Conservation (phyloP, 2,888 invertebrate genomes). For the Xanthorhoe designata region DNA sequence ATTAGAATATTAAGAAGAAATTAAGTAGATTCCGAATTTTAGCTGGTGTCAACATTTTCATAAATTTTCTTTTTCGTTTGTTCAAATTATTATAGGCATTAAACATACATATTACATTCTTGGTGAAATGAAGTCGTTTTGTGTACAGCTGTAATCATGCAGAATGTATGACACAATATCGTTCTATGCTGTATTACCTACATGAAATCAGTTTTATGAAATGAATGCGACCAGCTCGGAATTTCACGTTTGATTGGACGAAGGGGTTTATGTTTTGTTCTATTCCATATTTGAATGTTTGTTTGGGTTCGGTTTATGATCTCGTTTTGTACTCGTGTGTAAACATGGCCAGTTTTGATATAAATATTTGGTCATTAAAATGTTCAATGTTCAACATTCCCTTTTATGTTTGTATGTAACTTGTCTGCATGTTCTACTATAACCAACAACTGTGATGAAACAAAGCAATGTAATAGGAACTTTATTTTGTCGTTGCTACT, state of each 20-base stretch:
- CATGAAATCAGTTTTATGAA: slow-evolving; percentile 54
- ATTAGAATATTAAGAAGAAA: no score
- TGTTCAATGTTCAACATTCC: slow-evolving; percentile 8
- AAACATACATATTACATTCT: neutral
- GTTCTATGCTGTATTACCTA: slow-evolving; percentile 38
- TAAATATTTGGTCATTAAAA: slow-evolving; percentile 27
- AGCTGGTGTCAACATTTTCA: no score
- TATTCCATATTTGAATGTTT: slow-evolving; percentile 39
- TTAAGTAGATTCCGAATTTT: no score
- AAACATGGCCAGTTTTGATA: slow-evolving; percentile 27
- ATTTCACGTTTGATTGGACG: slow-evolving; percentile 45
- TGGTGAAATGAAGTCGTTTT: neutral
- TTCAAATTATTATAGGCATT: no score
- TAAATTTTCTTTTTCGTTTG: no score
- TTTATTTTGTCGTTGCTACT: neutral
- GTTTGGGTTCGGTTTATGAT: slow-evolving; percentile 41
- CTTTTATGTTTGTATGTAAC: neutral
- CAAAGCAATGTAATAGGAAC: neutral
- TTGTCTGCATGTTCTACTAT: neutral
- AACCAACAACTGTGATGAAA: neutral
- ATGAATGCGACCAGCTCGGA: slow-evolving; percentile 41
- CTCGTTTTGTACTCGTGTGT: slow-evolving; percentile 34
- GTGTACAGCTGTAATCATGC: neutral
- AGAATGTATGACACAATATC: slow-evolving; percentile 4
- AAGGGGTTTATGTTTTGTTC: slow-evolving; percentile 43